Base-by-base conservation (phyloP, 1,140 invertebrate genomes). In the Adelges cooleyi region DNA sequence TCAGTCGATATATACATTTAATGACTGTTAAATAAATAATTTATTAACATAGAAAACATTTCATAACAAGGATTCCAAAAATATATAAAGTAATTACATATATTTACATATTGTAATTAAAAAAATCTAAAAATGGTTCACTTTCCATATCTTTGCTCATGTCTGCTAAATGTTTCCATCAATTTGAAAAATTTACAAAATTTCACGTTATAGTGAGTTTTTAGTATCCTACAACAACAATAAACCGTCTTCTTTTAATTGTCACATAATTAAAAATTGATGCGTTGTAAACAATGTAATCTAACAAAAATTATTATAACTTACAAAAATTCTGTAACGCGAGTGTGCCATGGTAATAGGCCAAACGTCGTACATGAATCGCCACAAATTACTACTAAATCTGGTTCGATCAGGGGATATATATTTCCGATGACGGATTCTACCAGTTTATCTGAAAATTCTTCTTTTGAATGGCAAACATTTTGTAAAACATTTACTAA, bases 251-350 rank as follows among this genome's bases (percentile, higher is more conserved):
- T 3, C 20, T 2, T 38, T n/a, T 44, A 44, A 44, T 44, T 44
- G 10, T 44, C 23, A 59, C 23, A 27, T 27, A 40, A 18, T 17
- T 46, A 44, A 22, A 56, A 8, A 1, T 20, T 20, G 11, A 49
- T 2, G 8, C 20, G n/a, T n/a, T n/a, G n/a, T n/a, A n/a, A n/a
- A n/a, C n/a, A n/a, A n/a, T n/a, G n/a, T n/a, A n/a, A n/a, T n/a
- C n/a, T 6, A 5, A 15, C 5, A 59, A 59, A 20, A 17, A 18
- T 20, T 13, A 44, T 11, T 6, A 44, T 18, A 29, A 59, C 54
- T 59, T 29, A 59, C 54, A 59, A 46, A 44, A 59, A 59, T 59
- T 59, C 54, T 44, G 54, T 59, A 10, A 59, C 54, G 27, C 54
- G 54, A 3, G 54, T 59, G 23, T 59, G 54, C 54, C 54, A 59